Conservation (phyloP, 2,888 invertebrate species). For the Drymonia ruficornis region DNA sequence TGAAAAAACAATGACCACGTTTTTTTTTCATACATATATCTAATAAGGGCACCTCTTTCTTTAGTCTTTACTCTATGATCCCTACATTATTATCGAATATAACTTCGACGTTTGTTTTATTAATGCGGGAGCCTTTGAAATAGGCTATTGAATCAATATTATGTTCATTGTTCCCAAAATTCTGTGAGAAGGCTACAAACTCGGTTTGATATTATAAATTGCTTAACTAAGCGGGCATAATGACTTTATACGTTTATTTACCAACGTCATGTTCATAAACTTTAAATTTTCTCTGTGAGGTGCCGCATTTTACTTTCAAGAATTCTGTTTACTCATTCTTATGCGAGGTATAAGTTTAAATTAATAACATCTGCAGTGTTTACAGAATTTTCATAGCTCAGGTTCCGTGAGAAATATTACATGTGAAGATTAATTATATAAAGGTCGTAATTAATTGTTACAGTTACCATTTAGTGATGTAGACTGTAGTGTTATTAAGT, state of each 20-base stretch:
- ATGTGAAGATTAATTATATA: neutral
- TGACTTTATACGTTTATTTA: slow-evolving; percentile 1
- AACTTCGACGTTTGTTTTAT: slow-evolving; percentile 3
- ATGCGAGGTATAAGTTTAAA: slow-evolving; percentile 25
- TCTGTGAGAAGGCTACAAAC: neutral
- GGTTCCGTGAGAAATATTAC: slow-evolving; percentile 21
- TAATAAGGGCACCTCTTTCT: too few species aligned
- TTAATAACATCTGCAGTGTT: slow-evolving; percentile 26
- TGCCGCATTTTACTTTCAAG: slow-evolving; percentile 21
- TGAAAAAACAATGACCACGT: too few species aligned
- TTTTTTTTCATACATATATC: too few species aligned
- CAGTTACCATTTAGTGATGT: neutral
- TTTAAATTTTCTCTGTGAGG: slow-evolving; percentile 13
- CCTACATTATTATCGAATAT: slow-evolving; percentile 26
- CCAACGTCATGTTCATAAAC: slow-evolving; percentile 10
- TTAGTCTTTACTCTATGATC: too few species aligned
- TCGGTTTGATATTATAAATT: neutral
- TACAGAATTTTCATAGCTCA: slow-evolving; percentile 11
- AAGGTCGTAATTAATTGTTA: neutral
- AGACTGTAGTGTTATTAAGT: neutral
- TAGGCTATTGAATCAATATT: neutral
- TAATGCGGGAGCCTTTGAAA: neutral
- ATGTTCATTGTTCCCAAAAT: neutral
- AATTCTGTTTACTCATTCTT: slow-evolving; percentile 29
- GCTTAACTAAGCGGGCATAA: neutral